phyloP scores from a whole-genome alignment of 1,140 invertebrate species.

The Gonioctena quinquepunctata region DNA sequence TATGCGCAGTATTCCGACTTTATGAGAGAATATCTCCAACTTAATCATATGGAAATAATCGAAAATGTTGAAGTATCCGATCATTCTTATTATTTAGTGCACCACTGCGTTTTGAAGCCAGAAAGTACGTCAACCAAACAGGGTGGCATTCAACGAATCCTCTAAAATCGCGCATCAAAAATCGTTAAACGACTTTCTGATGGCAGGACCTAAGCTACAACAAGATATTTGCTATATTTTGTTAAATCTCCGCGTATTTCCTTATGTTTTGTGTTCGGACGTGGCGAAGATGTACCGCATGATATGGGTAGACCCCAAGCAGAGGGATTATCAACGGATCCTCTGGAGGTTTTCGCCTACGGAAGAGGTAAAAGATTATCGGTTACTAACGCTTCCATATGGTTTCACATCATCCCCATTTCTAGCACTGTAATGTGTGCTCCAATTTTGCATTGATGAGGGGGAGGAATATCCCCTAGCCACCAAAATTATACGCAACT shows the following conservation, averaged over 20 bases:
- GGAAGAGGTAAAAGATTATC: background rate
- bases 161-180: background rate
- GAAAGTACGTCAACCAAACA: background rate
- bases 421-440: background rate
- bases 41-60: background rate
- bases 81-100: background rate
- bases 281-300: constrained; percentile 34
- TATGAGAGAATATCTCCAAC: background rate
- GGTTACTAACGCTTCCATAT: background rate
- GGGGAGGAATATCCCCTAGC: background rate
- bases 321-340: background rate
- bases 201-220: constrained; percentile 38
- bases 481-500: background rate
- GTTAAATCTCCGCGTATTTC: constrained; percentile 48
- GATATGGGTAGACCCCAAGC: background rate
- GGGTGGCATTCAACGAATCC: no score
- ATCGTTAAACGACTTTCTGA: constrained; percentile 36
- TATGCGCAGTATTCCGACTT: background rate
- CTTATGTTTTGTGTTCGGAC: constrained; percentile 46
- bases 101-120: background rate
- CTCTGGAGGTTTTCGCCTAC: background rate
- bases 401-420: background rate
- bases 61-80: background rate
- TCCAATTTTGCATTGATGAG: constrained; percentile 10
- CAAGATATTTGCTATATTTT: constrained; percentile 35